These are phyloP conservation scores for Lophius piscatorius DNA, from an alignment of 2,113 vertebrate species.

Conservation along the genomic window DNA sequence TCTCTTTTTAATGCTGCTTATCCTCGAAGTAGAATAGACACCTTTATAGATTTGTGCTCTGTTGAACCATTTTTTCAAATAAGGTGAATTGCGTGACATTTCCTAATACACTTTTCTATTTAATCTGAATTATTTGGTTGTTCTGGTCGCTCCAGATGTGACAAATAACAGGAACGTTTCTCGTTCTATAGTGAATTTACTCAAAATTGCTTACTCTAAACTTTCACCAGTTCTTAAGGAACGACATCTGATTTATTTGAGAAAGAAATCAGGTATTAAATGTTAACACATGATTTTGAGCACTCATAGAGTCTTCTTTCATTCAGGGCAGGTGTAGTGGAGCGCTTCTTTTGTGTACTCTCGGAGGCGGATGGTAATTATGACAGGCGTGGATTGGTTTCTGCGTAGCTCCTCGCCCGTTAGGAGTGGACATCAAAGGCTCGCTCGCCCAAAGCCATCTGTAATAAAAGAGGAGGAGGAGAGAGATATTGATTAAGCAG, in stretches of 20 bases:
- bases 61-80: no score
- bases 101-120: no score
- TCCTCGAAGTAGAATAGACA: no score
- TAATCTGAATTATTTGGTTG: no score
- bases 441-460: constrained; percentile 60
- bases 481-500: constrained; percentile 71
- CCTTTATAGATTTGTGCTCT: no score
- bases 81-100: no score
- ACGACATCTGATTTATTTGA: constrained; percentile 16
- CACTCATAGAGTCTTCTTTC: constrained; percentile 15
- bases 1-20: no score
- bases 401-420: constrained; percentile 44
- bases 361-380: constrained; percentile 59
- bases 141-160: no score
- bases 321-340: constrained; percentile 34
- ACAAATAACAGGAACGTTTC: no score
- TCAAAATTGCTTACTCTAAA: no score
- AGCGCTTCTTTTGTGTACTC: constrained; percentile 39
- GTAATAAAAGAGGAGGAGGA: constrained; percentile 73
- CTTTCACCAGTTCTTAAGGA: background rate
- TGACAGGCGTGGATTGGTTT: constrained; percentile 62
- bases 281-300: constrained; percentile 8
- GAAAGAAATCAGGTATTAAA: background rate
- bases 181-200: no score
- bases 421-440: constrained; percentile 72